Percentiles rank a stretch among this genome's conserved stretches.
These are phyloP conservation scores for Brachionus asplanchnoidis DNA, from an alignment of 1,140 invertebrate species.

Conservation along the genomic window DNA sequence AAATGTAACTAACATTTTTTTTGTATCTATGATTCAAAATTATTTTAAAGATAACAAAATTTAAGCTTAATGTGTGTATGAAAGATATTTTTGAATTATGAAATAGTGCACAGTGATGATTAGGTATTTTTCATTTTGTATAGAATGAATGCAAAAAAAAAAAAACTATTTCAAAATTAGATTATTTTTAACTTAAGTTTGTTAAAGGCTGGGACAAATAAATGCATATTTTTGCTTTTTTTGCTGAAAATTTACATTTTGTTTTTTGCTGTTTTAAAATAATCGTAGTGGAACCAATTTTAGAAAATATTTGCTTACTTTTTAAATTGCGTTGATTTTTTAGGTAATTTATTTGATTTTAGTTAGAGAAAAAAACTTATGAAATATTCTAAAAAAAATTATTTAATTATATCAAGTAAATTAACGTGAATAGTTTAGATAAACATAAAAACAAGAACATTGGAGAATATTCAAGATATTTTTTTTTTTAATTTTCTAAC, in stretches of 20 bases:
- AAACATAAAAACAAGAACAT: no score
- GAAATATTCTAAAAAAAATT: no score
- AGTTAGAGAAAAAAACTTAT: no score
- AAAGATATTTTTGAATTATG: slow-evolving; percentile 10
- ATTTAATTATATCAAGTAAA: no score
- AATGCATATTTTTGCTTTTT: background rate
- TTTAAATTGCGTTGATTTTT: no score
- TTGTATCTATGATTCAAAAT: slow-evolving; percentile 2
- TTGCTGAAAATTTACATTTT: background rate
- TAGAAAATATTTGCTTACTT: no score
- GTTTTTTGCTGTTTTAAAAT: no score
- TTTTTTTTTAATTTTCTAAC: no score
- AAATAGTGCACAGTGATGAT: slow-evolving; percentile 30
- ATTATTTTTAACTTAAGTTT: background rate
- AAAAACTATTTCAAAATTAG: background rate
- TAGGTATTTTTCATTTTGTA: slow-evolving; percentile 15
- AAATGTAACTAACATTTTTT: slow-evolving; percentile 39
- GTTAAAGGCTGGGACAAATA: background rate
- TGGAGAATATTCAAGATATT: no score
- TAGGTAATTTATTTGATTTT: no score
- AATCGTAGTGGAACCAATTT: no score
- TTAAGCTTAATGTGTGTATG: slow-evolving; percentile 25
- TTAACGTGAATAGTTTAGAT: no score
- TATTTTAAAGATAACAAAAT: slow-evolving; percentile 14
- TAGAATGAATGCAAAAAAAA: slow-evolving; percentile 16